Evolutionary conservation across 2,113 vertebrate genomes (phyloP).

Genomic region (Chloropsis cyanopogon): DNA sequence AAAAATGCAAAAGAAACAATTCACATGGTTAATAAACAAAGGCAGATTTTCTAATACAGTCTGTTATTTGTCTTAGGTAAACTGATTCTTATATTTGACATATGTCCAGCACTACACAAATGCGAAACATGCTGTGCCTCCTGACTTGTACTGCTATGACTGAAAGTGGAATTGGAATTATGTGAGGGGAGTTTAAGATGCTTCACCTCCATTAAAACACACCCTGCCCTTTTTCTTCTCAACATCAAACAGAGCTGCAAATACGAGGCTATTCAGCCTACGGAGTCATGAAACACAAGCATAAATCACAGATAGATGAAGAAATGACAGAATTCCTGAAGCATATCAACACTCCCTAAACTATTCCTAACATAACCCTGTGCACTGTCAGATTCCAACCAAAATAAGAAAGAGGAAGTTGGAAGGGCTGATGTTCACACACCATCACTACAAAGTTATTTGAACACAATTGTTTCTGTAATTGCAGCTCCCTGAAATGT

Average conservation of each 20-base stretch:
- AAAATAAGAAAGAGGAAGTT: slow-evolving; percentile 10
- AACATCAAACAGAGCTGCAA: neutral
- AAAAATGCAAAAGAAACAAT: neutral
- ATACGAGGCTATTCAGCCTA: neutral
- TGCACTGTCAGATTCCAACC: neutral
- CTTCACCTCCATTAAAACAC: neutral
- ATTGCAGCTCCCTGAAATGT: slow-evolving; percentile 40
- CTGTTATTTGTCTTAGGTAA: neutral
- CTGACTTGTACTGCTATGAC: neutral
- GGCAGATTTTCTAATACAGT: neutral
- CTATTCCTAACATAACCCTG: neutral
- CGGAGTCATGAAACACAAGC: neutral
- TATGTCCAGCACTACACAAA: neutral
- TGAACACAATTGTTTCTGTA: slow-evolving; percentile 53
- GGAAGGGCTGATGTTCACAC: slow-evolving; percentile 32
- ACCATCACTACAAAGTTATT: slow-evolving; percentile 59
- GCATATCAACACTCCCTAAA: neutral
- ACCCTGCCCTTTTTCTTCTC: slow-evolving; percentile 4
- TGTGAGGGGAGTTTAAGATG: neutral
- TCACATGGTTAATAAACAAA: neutral
- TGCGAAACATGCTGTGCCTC: neutral
- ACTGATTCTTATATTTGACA: neutral
- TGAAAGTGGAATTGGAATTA: slow-evolving; percentile 11
- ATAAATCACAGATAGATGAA: neutral
- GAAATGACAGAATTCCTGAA: slow-evolving; percentile 8